Evolutionary conservation across 2,797 vertebrate genomes (phyloP), one percentile per base, ranked within the genome.

Genomic region (Chanos chanos): DNA sequence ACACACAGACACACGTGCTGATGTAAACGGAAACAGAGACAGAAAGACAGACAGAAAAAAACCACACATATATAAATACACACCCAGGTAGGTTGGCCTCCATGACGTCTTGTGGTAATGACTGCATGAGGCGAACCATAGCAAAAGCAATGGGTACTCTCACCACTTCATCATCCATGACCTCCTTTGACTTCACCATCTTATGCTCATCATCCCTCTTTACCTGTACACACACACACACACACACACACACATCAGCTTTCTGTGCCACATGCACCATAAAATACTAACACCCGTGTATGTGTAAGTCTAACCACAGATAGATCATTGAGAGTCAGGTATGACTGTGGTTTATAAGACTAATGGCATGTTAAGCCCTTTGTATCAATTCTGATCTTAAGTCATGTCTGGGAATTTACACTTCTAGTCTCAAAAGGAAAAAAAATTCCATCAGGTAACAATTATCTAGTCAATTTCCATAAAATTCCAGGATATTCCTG

Each of bases 171-270:
- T 99, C 97, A 0, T 96, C 93, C 54, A 94, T 95, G 69, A 94
- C 92, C 0, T 88, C 81, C n/a, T 89, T 97, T 0, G 94, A 95
- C 74, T 94, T 98, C 62, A 93, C 89, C 1, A 86, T 77, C 72
- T 99, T 99, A 82, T 98, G 96, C 33, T 99, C 94, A 21, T 96
- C 94, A 0, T 99, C 97, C 40, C 94, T 88, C 76, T 94, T 93
- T 22, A 96, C 86, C 97, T 99, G 33, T 0, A 68, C 37, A 51
- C 16, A 66, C 18, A 62, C 1, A 39, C 10, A 37, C 15, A 48
- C 8, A 52, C 24, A 65, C 4, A 59, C 27, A 5, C 10, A 30
- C 2, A 24, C 13, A 48, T 18, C 33, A 39, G n/a, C n/a, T n/a
- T n/a, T n/a, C n/a, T n/a, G n/a, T n/a, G n/a, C n/a, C n/a, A n/a